These are phyloP conservation scores for Lepidonotus clava DNA, from an alignment of 2,888 invertebrate genomes.

Conservation along the genomic window DNA sequence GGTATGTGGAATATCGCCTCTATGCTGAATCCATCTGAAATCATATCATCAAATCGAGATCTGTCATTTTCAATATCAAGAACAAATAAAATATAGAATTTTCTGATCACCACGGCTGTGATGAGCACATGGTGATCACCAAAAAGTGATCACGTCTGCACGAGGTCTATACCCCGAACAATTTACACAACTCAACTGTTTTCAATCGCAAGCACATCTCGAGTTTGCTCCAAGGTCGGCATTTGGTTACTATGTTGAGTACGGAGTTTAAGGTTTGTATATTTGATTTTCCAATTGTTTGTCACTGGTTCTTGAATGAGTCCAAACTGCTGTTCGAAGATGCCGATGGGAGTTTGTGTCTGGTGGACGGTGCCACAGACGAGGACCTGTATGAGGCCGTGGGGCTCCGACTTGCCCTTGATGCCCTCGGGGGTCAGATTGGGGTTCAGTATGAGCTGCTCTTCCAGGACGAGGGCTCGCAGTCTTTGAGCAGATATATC, in stretches of 20 bases:
- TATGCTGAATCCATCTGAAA: no score
- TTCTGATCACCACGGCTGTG: no score
- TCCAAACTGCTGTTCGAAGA: slow-evolving; percentile 86
- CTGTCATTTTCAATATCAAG: no score
- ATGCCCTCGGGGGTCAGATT: slow-evolving; percentile 84
- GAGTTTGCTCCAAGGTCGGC: slow-evolving; percentile 50
- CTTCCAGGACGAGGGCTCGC: slow-evolving; percentile 67
- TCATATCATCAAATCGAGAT: no score
- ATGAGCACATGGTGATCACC: no score
- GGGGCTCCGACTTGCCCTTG: slow-evolving; percentile 83
- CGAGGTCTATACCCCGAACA: no score
- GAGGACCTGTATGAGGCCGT: slow-evolving; percentile 85
- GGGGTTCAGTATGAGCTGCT: slow-evolving; percentile 83
- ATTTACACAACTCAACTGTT: no score
- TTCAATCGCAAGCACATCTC: slow-evolving; percentile 9
- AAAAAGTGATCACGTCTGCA: no score
- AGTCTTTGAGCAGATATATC: slow-evolving; percentile 67
- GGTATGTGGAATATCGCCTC: no score
- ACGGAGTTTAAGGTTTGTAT: slow-evolving; percentile 72
- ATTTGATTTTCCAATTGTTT: slow-evolving; percentile 87
- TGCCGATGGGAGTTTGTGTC: slow-evolving; percentile 82
- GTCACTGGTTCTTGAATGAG: slow-evolving; percentile 84
- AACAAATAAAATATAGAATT: no score
- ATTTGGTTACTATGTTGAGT: not conserved
- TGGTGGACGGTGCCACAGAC: slow-evolving; percentile 85